Evolutionary conservation across 2,888 invertebrate species (phyloP).

Genomic region (Epinotia ramella): DNA sequence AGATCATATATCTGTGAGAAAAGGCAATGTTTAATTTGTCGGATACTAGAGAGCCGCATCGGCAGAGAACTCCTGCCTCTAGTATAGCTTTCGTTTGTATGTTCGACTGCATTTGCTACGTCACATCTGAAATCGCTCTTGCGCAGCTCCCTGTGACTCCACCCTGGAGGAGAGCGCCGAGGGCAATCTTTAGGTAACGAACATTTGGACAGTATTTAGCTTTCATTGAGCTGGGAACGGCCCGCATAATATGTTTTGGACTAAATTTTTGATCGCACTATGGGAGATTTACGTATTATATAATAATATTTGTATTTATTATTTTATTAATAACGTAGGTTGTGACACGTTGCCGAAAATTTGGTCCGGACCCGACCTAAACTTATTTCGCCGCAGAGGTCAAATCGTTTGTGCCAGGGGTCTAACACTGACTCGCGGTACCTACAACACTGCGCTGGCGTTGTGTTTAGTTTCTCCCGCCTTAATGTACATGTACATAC

Average conservation of each 20-base stretch:
- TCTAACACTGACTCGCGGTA: neutral
- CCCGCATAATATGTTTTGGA: neutral
- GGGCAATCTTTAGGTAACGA: neutral
- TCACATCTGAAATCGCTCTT: neutral
- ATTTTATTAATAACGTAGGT: no score
- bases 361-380: neutral
- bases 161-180: no score
- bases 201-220: neutral
- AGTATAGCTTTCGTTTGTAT: constrained; percentile 18
- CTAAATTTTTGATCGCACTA: neutral
- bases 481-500: neutral
- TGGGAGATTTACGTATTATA: no score
- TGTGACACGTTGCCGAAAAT: no score
- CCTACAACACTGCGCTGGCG: neutral
- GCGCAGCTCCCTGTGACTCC: neutral
- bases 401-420: neutral
- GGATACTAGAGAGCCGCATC: constrained; percentile 10
- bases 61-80: constrained; percentile 1
- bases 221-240: neutral
- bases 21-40: neutral
- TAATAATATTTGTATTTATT: no score
- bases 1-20: no score
- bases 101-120: constrained; percentile 9
- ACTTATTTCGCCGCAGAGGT: neutral
- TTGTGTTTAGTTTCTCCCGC: neutral